phyloP scores from a whole-genome alignment of 2,888 invertebrate species.

The Hemistola chrysoprasaria region DNA sequence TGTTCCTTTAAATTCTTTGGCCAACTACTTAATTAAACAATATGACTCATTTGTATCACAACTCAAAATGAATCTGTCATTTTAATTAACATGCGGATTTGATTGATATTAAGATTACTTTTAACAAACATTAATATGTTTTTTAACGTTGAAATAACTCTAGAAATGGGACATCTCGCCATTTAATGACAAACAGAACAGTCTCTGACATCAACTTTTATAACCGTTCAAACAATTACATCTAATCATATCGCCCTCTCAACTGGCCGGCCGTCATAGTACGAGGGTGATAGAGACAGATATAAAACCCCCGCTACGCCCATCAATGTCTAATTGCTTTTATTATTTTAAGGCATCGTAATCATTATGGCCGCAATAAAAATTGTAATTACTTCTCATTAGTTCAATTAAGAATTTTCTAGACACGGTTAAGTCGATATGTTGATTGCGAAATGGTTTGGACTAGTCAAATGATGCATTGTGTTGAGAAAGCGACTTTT shows the following conservation, averaged over 20 bases:
- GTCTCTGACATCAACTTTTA: slow-evolving; percentile 79
- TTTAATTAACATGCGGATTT: slow-evolving; percentile 53
- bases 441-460: slow-evolving; percentile 70
- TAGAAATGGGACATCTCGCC: slow-evolving; percentile 64
- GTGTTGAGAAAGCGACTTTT: slow-evolving; percentile 61
- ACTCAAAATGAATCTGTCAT: slow-evolving; percentile 60
- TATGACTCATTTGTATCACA: slow-evolving; percentile 54
- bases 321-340: slow-evolving; percentile 81
- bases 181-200: slow-evolving; percentile 79
- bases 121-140: no score
- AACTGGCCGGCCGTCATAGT: slow-evolving; percentile 38
- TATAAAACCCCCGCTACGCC: slow-evolving; percentile 63
- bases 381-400: slow-evolving; percentile 83
- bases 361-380: slow-evolving; percentile 81
- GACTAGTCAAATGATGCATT: slow-evolving; percentile 59
- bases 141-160: slow-evolving; percentile 48
- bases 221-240: slow-evolving; percentile 81
- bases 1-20: slow-evolving; percentile 44
- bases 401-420: slow-evolving; percentile 82
- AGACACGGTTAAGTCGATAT: slow-evolving; percentile 77
- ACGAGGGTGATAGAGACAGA: slow-evolving; percentile 55
- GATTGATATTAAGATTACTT: slow-evolving; percentile 51
- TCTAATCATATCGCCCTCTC: slow-evolving; percentile 65
- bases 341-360: slow-evolving; percentile 83
- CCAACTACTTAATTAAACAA: slow-evolving; percentile 56